phyloP scores from a whole-genome alignment of 2,113 vertebrate genomes.

The Piaya cayana region DNA sequence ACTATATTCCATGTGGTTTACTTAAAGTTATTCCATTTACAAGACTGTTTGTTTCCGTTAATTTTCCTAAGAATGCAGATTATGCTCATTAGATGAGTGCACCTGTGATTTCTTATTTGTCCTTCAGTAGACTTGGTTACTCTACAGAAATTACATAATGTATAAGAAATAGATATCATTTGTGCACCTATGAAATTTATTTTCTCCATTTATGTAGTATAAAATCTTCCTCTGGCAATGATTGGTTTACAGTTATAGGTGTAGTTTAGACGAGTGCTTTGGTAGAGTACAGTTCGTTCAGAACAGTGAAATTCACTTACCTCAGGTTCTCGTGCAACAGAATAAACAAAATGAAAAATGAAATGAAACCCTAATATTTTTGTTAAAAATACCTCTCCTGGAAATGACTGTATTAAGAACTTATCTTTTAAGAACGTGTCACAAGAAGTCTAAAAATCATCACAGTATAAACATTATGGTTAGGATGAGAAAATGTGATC shows the following conservation, averaged over 20 bases:
- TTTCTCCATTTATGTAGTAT: not conserved
- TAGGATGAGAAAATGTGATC: not conserved
- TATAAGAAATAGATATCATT: not conserved
- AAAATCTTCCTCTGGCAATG: not conserved
- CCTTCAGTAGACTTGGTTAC: not conserved
- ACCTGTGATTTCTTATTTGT: not conserved
- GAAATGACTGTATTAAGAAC: not conserved
- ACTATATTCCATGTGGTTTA: not conserved
- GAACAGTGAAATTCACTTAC: not conserved
- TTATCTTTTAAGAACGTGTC: not conserved
- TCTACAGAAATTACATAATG: not conserved
- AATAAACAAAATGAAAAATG: not conserved
- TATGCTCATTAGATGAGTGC: not conserved
- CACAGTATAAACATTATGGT: not conserved
- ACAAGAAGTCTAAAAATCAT: not conserved
- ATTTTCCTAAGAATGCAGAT: not conserved
- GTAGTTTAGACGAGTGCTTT: not conserved
- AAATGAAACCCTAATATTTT: not conserved
- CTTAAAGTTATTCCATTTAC: not conserved
- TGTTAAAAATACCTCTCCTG: not conserved
- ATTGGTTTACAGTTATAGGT: not conserved
- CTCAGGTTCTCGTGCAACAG: not conserved
- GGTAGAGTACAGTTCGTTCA: not conserved
- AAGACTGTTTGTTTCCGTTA: not conserved
- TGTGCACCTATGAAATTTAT: not conserved